A percentile compares a stretch with the other conserved stretches of the same genome.
Conservation (phyloP, 2,888 invertebrate species). For the Andricus quercusramuli region DNA sequence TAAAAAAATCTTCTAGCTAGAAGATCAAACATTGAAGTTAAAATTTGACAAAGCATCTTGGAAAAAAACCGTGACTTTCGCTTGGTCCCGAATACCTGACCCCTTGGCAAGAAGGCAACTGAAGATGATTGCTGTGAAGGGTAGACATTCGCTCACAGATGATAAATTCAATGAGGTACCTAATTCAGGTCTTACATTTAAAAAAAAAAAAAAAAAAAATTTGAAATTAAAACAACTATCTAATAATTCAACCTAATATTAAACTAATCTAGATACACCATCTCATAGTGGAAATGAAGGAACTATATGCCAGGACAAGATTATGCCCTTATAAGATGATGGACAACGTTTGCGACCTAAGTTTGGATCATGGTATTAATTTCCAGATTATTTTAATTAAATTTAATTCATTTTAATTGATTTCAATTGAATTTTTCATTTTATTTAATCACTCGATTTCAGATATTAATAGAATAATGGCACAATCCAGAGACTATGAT, state of each 20-base stretch:
- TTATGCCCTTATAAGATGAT: constrained; percentile 84
- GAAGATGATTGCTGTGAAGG: constrained; percentile 85
- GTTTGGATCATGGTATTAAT: constrained; percentile 77
- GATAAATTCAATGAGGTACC: constrained; percentile 86
- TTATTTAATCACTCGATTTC: constrained; percentile 32
- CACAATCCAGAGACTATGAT: constrained; percentile 86
- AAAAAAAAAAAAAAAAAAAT: constrained; percentile 39
- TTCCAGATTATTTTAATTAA: no score
- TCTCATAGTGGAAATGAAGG: constrained; percentile 88
- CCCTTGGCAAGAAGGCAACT: constrained; percentile 85
- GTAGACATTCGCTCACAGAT: constrained; percentile 87
- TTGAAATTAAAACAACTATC: no score
- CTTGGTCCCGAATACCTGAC: constrained; percentile 85
- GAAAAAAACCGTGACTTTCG: constrained; percentile 85
- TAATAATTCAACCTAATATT: no score
- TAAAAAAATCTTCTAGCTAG: constrained; percentile 75
- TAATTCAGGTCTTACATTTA: no score
- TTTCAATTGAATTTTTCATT: no score
- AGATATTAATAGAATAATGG: constrained; percentile 82
- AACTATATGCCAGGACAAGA: constrained; percentile 86
- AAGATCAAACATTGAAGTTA: constrained; percentile 85
- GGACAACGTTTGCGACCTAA: constrained; percentile 75
- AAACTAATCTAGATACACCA: constrained; percentile 83
- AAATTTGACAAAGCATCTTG: constrained; percentile 89
- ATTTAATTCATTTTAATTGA: no score